Evolutionary conservation across 2,113 vertebrate genomes (phyloP).

Genomic region (Cyprinodon variegatus): DNA sequence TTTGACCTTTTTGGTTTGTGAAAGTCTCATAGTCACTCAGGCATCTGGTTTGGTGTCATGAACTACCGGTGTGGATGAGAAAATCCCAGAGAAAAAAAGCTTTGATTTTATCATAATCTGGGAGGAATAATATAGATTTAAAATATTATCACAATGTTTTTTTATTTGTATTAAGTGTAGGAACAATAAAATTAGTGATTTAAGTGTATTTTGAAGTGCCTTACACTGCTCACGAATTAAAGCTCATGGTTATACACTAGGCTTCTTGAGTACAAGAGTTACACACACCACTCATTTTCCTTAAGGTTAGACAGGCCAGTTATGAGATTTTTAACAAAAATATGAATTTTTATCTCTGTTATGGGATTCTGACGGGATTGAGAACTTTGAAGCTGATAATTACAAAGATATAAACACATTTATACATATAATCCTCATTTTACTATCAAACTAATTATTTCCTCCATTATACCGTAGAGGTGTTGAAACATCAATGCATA

Average conservation of each 20-base stretch:
- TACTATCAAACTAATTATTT: too few relatives aligned
- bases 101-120: not conserved
- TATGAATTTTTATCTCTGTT: too few relatives aligned
- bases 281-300: too few relatives aligned
- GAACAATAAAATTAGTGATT: not conserved
- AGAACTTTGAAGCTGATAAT: too few relatives aligned
- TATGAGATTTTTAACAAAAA: too few relatives aligned
- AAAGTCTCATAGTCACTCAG: constrained; percentile 35
- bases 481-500: too few relatives aligned
- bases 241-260: not conserved
- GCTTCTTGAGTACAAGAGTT: not conserved
- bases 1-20: constrained; percentile 42
- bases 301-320: too few relatives aligned
- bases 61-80: constrained; percentile 34
- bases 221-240: not conserved
- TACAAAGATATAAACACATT: too few relatives aligned
- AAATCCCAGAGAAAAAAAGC: not conserved
- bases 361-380: too few relatives aligned
- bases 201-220: not conserved
- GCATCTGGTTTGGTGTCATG: constrained; percentile 39
- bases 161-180: not conserved
- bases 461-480: too few relatives aligned
- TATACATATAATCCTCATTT: too few relatives aligned
- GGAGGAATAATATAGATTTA: not conserved
- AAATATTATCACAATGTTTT: not conserved